Conservation (phyloP, 1,140 invertebrate species). For the Lamellibrachia luymesi region DNA sequence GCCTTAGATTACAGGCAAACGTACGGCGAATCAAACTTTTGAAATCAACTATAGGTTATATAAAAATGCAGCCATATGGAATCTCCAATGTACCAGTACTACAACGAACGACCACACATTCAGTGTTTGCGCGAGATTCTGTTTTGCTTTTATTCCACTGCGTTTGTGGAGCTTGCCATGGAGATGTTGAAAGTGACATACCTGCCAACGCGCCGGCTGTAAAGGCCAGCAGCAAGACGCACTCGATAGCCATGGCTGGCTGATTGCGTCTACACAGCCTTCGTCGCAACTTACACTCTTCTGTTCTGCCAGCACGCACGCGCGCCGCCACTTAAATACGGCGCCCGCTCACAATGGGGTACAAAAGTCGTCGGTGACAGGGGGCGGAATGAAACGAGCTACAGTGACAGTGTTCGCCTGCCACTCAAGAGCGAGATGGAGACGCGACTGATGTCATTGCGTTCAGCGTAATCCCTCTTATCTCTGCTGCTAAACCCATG, state of each 20-base stretch:
- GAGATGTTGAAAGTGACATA: neutral
- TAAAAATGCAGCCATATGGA: neutral
- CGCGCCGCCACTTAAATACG: neutral
- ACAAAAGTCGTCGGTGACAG: neutral
- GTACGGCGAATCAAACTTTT: neutral
- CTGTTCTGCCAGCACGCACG: neutral
- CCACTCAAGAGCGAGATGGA: neutral
- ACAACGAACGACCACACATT: neutral
- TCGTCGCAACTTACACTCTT: neutral
- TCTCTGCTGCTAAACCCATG: neutral
- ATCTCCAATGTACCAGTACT: neutral
- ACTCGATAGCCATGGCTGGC: neutral
- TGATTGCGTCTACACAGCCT: neutral
- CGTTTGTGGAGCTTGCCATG: neutral
- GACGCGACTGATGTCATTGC: neutral
- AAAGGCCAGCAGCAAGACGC: neutral
- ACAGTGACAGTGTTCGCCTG: neutral
- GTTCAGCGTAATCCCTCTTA: neutral
- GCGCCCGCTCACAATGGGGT: neutral
- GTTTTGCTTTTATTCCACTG: neutral
- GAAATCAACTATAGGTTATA: neutral
- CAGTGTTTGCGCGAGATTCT: neutral
- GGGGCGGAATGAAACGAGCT: neutral
- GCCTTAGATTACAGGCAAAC: neutral
- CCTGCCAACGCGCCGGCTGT: neutral